phyloP scores from a whole-genome alignment of 2,888 invertebrate species.

The Smittia sp. region DNA sequence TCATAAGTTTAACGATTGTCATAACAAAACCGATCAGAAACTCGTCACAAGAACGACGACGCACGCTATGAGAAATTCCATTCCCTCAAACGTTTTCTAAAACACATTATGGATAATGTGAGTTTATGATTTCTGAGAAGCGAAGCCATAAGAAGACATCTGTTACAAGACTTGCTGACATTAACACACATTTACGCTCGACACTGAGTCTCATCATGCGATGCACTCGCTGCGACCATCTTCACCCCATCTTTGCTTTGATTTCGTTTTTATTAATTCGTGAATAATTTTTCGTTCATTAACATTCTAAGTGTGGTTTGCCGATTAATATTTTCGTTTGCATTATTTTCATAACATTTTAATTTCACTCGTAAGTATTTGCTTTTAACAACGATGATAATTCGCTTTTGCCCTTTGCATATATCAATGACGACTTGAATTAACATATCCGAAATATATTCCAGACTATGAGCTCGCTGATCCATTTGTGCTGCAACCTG shows the following conservation, averaged over 20 bases:
- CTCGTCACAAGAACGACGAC: too few species aligned
- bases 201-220: background rate
- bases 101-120: background rate
- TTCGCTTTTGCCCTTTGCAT: background rate
- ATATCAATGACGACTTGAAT: background rate
- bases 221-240: background rate
- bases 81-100: background rate
- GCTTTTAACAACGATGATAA: background rate
- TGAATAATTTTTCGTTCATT: slow-evolving; percentile 6
- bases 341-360: slow-evolving; percentile 4
- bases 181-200: background rate
- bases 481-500: slow-evolving; percentile 39
- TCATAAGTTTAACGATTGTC: too few species aligned
- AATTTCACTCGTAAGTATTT: slow-evolving; percentile 13
- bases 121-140: slow-evolving; percentile 32
- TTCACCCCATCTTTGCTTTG: slow-evolving; percentile 10
- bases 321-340: background rate
- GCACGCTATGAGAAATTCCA: too few species aligned
- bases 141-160: background rate
- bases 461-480: slow-evolving; percentile 30
- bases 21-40: too few species aligned
- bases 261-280: background rate
- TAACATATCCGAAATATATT: slow-evolving; percentile 1
- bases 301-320: slow-evolving; percentile 1
- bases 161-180: background rate